Evolutionary conservation across 1,140 invertebrate species (phyloP), one percentile per base, ranked within the genome.

Genomic region (Drosophila ogumai): DNA sequence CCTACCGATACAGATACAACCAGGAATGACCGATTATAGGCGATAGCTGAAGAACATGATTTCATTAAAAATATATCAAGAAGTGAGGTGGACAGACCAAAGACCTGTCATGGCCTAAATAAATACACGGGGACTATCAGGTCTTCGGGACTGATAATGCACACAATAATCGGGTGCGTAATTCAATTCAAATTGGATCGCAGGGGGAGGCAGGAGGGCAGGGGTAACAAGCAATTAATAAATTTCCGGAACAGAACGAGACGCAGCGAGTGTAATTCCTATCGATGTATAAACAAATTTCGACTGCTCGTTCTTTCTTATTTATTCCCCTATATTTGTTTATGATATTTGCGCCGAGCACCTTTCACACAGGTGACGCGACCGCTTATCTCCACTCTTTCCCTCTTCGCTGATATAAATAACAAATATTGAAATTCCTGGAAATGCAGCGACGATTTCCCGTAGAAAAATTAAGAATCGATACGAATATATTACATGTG

Each of bases 281-380:
- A 73, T 73, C 69, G 69, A 56, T 49, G 67, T 72, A 43, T 73
- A 73, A 73, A 72, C 67, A 73, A 73, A 73, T 72, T 72, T 73
- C 28, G 31, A 34, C 32, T 36, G 32, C 13, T 38, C 31, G 32
- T 17, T 31, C 38, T 58, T 28, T 17, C 44, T 40, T 66, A n/a
- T 40, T 32, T 72, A 31, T 72, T 41, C 47, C 34, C 34, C 32
- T 25, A 38, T 73, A 72, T 73, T 72, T 73, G 50, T 73, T 73
- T 72, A 73, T 73, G 69, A 73, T 73, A 69, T 67, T 69, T 67
- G 52, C 63, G 63, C 10, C 34, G 47, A 73, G 69, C 54, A 72
- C 66, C 67, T 50, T 73, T 72, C 19, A 38, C 68, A 59, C 66
- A 72, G 67, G 66, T 71, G 68, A 72, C 34, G 34, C 66, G 43